Conservation (phyloP, 2,888 invertebrate genomes). For the Drosophila formosana region DNA sequence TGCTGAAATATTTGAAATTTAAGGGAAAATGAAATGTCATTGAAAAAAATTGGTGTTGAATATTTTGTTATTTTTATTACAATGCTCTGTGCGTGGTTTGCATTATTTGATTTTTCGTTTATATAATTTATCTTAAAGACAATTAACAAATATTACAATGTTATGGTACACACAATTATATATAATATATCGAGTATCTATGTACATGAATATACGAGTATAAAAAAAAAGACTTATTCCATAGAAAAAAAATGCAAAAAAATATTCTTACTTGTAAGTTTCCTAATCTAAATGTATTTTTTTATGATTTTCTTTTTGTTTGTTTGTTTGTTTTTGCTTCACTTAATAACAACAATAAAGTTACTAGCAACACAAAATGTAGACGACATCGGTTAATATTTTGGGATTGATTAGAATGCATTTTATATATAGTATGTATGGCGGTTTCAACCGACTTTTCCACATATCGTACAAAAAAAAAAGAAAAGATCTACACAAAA, state of each 20-base stretch:
- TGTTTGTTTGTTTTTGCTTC: conserved; percentile 21
- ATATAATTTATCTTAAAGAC: conserved; percentile 76
- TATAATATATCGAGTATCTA: conserved; percentile 39
- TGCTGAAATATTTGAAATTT: no score
- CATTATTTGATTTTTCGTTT: conserved; percentile 35
- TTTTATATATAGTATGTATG: conserved; percentile 34
- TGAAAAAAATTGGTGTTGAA: background rate
- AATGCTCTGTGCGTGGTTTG: conserved; percentile 25
- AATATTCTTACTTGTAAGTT: conserved; percentile 24
- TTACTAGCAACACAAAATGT: conserved; percentile 56
- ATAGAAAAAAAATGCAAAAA: conserved; percentile 56
- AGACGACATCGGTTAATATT: conserved; percentile 46
- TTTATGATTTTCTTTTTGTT: background rate
- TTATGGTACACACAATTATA: conserved; percentile 44
- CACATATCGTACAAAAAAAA: conserved; percentile 10
- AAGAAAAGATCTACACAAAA: conserved; percentile 10
- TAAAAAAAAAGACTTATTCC: conserved; percentile 59
- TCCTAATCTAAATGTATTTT: conserved; percentile 6
- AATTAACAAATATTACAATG: conserved; percentile 64
- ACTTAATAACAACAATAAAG: conserved; percentile 54
- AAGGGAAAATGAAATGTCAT: background rate
- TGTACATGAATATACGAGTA: conserved; percentile 63
- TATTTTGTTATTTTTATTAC: conserved; percentile 34
- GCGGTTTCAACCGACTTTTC: conserved; percentile 55
- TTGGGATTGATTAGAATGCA: conserved; percentile 59